Evolutionary conservation across 92 coral and sea anemone genomes (phyloP).

Genomic region (Phymanthus crucifer): DNA sequence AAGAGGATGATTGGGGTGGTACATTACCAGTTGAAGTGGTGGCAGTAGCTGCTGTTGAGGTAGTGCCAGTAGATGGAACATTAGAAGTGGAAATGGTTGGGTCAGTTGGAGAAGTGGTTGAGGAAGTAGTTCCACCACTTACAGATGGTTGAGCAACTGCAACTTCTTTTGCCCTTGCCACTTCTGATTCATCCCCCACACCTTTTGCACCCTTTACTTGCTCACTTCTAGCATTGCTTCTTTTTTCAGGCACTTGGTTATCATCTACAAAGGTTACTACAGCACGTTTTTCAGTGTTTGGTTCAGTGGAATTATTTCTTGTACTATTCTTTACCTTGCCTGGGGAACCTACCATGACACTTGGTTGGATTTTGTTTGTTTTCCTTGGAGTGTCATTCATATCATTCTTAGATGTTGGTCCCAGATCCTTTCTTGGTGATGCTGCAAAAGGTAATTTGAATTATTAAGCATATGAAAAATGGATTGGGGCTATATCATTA

Average conservation of each 20-base stretch:
- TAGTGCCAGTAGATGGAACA: not conserved
- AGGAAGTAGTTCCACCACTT: not conserved
- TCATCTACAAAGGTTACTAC: slow-evolving; percentile 1
- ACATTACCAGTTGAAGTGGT: not conserved
- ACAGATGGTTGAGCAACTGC: not conserved
- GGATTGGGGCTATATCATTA: too few relatives aligned
- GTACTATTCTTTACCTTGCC: not conserved
- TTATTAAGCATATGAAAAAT: too few relatives aligned
- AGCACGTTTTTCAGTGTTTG: not conserved
- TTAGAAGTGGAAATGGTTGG: not conserved
- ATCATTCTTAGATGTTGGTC: not conserved
- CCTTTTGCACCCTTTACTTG: not conserved
- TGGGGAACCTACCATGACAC: not conserved
- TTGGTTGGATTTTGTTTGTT: not conserved
- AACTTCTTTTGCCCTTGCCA: not conserved
- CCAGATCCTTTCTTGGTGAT: not conserved
- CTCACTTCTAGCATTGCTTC: not conserved
- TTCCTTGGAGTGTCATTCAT: not conserved
- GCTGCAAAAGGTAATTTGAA: not conserved
- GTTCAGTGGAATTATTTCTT: not conserved
- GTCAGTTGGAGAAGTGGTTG: not conserved
- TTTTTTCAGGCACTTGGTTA: not conserved
- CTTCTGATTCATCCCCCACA: not conserved
- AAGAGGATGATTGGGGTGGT: slow-evolving; percentile 13
- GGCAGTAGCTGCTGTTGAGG: not conserved